phyloP scores from a whole-genome alignment of 2,113 vertebrate species.

The Heterotilapia buettikoferi region DNA sequence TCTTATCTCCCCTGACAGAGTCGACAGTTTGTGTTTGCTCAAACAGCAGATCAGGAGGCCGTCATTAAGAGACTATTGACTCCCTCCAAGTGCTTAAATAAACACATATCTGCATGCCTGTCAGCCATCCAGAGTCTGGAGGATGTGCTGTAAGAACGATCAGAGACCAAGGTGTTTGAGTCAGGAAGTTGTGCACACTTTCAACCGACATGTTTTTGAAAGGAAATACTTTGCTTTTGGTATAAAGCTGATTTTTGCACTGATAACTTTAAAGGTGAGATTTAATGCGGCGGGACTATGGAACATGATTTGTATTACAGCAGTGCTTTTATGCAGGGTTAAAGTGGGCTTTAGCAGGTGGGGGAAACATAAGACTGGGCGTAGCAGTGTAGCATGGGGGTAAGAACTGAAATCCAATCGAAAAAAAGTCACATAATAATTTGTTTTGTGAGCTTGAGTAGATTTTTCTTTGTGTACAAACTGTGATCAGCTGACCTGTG shows the following conservation, averaged over 20 bases:
- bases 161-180: neutral
- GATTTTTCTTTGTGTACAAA: neutral
- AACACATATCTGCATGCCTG: conserved; percentile 45
- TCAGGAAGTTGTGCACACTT: neutral
- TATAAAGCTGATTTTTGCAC: neutral
- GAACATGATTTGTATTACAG: neutral
- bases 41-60: conserved; percentile 43
- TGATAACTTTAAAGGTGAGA: neutral
- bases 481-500: neutral
- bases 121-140: neutral
- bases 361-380: neutral
- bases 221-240: neutral
- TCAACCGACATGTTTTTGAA: neutral
- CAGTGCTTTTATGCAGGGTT: neutral
- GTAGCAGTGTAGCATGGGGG: neutral
- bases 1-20: conserved; percentile 52
- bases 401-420: neutral
- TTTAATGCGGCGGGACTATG: neutral
- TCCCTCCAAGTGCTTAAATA: conserved; percentile 25
- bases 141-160: neutral
- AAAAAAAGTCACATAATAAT: neutral
- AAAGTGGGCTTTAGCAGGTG: neutral
- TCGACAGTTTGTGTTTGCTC: conserved; percentile 44
- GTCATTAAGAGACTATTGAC: conserved; percentile 33
- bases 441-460: neutral